Percentiles rank a stretch among this genome's conserved stretches.
phyloP scores from a whole-genome alignment of 2,113 vertebrate species.

The Turdus rufiventris region DNA sequence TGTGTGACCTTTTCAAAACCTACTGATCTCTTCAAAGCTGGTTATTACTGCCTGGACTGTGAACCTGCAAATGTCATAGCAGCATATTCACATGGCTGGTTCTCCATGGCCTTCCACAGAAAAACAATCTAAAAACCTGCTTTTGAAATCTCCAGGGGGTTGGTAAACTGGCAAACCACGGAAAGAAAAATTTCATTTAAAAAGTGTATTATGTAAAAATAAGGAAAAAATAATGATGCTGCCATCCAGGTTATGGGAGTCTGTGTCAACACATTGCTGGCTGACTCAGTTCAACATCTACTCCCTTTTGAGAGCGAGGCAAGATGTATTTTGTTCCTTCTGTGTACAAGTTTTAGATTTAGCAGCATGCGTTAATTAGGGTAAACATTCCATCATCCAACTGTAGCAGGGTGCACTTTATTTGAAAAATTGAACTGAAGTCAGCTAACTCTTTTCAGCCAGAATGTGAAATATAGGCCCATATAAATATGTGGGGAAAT shows the following conservation, averaged over 20 bases:
- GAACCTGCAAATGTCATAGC: neutral
- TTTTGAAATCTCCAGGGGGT: neutral
- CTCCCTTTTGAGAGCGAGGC: accelerated
- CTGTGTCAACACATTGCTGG: neutral
- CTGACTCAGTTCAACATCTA: neutral
- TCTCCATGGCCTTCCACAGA: neutral
- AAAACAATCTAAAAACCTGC: neutral
- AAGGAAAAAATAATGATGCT: neutral
- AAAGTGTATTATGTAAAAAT: neutral
- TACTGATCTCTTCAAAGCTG: constrained; percentile 11
- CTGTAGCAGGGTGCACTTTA: neutral
- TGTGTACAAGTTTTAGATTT: neutral
- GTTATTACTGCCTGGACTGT: neutral
- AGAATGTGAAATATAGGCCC: neutral
- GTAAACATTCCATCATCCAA: neutral
- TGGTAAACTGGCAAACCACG: neutral
- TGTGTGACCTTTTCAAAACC: constrained; percentile 19
- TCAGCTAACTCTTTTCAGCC: neutral
- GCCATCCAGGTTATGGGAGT: neutral
- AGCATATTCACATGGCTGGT: neutral
- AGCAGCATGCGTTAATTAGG: neutral
- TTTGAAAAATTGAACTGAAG: neutral
- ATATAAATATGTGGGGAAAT: neutral
- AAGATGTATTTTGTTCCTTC: neutral
- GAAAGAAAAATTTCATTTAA: neutral